Evolutionary conservation across 2,113 vertebrate species (phyloP), one percentile per base, ranked within the genome.

Genomic region (Panthera tigris): DNA sequence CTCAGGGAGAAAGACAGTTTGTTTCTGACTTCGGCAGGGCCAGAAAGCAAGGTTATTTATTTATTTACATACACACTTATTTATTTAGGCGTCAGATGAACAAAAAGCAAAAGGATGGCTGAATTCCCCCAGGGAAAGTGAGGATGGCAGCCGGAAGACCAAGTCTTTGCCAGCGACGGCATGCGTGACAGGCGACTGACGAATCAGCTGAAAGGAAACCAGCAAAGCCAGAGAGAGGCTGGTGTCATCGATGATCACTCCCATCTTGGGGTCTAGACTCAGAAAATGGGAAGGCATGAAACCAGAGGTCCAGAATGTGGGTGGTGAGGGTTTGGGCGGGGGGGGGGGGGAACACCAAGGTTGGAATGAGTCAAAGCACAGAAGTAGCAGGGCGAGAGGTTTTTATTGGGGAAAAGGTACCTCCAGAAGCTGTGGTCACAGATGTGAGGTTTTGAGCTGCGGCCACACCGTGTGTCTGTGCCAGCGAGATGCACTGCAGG

Each of bases 171-270:
- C 33, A n/a, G 1, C 29, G 48, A 81, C 33, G 25, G 33, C 25
- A 15, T 4, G 84, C 4, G 1, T 83, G 71, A 65, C 7, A 31
- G 7, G 41, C 10, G 71, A 69, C 5, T 18, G 23, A 13, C 7
- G 3, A 16, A 16, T 13, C 31, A 3, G 76, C 91, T 29, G 33
- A 29, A 29, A 63, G 63, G 71, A 39, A 15, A n/a, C 0, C 0
- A 39, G 25, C 2, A 63, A 57, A 29, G 7, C 48, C 66, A 52
- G 33, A 74, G n/a, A 65, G 5, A 65, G 14, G 27, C 19, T 31
- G 27, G 5, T 15, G 1, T 27, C 29, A 13, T 73, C 19, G 2
- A 0, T 2, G 31, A 36, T 23, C 0, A 3, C 13, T 15, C 55
- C 6, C 31, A 23, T 4, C 45, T 7, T 9, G 87, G 27, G 52